phyloP scores from a whole-genome alignment of 2,797 vertebrate species.

The Typhlichthys subterraneus region DNA sequence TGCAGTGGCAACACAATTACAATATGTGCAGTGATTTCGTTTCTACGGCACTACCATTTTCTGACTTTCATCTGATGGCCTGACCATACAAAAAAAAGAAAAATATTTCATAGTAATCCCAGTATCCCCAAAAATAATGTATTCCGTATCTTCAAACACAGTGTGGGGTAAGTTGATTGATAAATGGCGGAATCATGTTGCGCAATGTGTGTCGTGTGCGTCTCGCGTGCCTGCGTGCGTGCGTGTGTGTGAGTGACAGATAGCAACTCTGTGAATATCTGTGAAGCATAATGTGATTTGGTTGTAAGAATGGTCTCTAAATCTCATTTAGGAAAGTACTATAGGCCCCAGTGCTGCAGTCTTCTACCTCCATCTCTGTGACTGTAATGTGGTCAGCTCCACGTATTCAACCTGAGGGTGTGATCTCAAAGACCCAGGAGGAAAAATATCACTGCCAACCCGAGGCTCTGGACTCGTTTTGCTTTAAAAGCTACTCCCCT shows the following conservation, averaged over 20 bases:
- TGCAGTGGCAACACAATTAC: no score
- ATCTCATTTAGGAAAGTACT: slow-evolving; percentile 64
- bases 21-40: no score
- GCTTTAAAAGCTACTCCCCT: slow-evolving; percentile 41
- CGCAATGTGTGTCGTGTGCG: slow-evolving; percentile 8
- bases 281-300: slow-evolving; percentile 69
- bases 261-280: slow-evolving; percentile 61
- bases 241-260: slow-evolving; percentile 51
- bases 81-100: no score
- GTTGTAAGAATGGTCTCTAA: slow-evolving; percentile 67
- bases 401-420: slow-evolving; percentile 49
- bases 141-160: slow-evolving; percentile 35
- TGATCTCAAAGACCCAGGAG: slow-evolving; percentile 47
- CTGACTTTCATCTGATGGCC: no score
- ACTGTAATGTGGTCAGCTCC: slow-evolving; percentile 54
- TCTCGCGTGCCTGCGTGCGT: slow-evolving; percentile 24
- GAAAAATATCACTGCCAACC: slow-evolving; percentile 49
- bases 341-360: slow-evolving; percentile 60
- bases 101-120: slow-evolving; percentile 23
- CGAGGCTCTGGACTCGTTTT: slow-evolving; percentile 27
- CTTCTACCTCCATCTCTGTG: slow-evolving; percentile 57
- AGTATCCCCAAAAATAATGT: slow-evolving; percentile 30
- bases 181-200: slow-evolving; percentile 61
- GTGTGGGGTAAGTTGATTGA: slow-evolving; percentile 52
- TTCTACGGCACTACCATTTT: no score